These are phyloP conservation scores for Drosophila prostipennis DNA, from an alignment of 2,888 invertebrate species.

Conservation along the genomic window DNA sequence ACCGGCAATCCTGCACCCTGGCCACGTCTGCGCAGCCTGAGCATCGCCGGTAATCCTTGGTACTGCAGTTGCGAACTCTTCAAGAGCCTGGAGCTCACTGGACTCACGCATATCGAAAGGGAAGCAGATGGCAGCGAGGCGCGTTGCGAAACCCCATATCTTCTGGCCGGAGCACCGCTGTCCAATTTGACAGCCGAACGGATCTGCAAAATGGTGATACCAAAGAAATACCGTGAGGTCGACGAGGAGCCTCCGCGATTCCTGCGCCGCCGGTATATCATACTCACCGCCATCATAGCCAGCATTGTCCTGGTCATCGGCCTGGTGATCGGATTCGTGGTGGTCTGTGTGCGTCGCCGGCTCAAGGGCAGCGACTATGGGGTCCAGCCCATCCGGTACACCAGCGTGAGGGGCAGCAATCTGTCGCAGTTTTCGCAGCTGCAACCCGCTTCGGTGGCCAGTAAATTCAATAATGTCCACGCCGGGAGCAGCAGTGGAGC, in stretches of 20 bases:
- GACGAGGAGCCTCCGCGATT: slow-evolving; percentile 83
- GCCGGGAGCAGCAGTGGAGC: slow-evolving; percentile 10
- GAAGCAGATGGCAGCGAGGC: slow-evolving; percentile 46
- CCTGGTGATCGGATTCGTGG: slow-evolving; percentile 80
- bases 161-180: slow-evolving; percentile 77
- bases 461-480: slow-evolving; percentile 62
- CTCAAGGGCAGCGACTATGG: slow-evolving; percentile 81
- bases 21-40: slow-evolving; percentile 85
- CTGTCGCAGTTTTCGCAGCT: slow-evolving; percentile 77
- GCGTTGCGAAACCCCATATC: slow-evolving; percentile 82
- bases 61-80: slow-evolving; percentile 86
- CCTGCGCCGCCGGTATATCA: slow-evolving; percentile 81
- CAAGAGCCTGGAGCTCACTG: slow-evolving; percentile 79
- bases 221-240: slow-evolving; percentile 76
- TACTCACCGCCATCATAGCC: slow-evolving; percentile 82
- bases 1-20: slow-evolving; percentile 54
- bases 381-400: slow-evolving; percentile 82
- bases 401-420: slow-evolving; percentile 82
- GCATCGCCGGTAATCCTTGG: slow-evolving; percentile 88
- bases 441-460: slow-evolving; percentile 59
- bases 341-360: slow-evolving; percentile 80
- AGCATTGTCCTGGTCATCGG: slow-evolving; percentile 81
- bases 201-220: slow-evolving; percentile 78
- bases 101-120: slow-evolving; percentile 57
- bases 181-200: slow-evolving; percentile 76